Evolutionary conservation across 2,888 invertebrate genomes (phyloP).

Genomic region (Agonopterix arenella): DNA sequence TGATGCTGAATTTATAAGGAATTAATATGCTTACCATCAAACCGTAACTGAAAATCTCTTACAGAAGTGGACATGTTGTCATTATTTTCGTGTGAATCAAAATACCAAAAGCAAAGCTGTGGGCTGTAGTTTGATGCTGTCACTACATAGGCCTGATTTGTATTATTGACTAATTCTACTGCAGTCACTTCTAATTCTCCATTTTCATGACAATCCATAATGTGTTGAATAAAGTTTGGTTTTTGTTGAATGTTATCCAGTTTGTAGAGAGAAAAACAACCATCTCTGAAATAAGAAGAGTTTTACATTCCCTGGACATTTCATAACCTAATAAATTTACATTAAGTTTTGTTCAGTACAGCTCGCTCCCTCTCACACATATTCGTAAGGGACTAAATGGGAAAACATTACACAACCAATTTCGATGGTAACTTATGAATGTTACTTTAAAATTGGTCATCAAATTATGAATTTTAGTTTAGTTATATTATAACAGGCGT

Average conservation of each 20-base stretch:
- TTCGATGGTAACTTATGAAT: no score
- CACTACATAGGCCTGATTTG: conserved; percentile 21
- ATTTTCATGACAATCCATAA: conserved; percentile 45
- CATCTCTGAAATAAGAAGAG: conserved; percentile 46
- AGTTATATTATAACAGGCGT: background rate
- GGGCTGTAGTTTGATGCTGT: conserved; percentile 41
- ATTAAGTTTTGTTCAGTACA: background rate
- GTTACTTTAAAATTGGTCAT: no score
- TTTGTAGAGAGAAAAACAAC: conserved; percentile 44
- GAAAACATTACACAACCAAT: no score
- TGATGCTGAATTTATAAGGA: no score
- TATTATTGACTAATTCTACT: conserved; percentile 38
- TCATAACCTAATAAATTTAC: no score
- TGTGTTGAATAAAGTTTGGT: conserved; percentile 38
- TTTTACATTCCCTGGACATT: no score
- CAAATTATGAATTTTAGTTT: background rate
- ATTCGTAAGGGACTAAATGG: no score
- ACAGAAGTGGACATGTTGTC: no score
- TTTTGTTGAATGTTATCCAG: conserved; percentile 22
- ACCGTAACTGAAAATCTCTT: no score
- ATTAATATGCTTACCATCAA: no score
- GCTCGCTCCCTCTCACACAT: no score
- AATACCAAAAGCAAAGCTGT: conserved; percentile 32
- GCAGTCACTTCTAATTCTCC: conserved; percentile 54
- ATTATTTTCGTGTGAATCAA: no score